phyloP scores from a whole-genome alignment of 2,888 invertebrate genomes.

The Strigamia crassipes region DNA sequence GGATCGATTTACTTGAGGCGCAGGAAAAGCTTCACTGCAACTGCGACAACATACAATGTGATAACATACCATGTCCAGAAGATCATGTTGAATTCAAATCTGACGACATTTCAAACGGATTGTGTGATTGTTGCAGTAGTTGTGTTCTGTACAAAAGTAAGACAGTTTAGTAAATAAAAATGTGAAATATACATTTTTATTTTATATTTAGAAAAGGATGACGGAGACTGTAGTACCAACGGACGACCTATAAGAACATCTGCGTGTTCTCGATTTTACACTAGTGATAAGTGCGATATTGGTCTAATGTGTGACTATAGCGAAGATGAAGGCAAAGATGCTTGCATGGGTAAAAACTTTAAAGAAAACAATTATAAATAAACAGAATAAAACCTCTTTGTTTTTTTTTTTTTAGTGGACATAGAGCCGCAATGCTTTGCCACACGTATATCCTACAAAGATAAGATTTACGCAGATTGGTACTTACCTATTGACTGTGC shows the following conservation, averaged over 20 bases:
- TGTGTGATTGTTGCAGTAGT: background rate
- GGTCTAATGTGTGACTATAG: background rate
- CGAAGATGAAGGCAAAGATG: background rate
- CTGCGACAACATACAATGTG: background rate
- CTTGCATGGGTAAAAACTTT: background rate
- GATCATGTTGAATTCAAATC: background rate
- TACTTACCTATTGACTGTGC: conserved; percentile 63
- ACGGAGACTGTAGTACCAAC: background rate
- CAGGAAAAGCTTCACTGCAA: background rate
- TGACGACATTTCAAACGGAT: background rate
- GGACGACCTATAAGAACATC: background rate
- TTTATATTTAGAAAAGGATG: background rate
- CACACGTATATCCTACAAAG: background rate
- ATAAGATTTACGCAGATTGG: background rate
- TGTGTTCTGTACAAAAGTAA: background rate
- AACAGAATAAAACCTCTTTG: background rate
- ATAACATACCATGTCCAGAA: background rate
- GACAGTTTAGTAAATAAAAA: background rate
- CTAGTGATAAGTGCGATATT: background rate
- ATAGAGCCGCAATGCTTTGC: background rate
- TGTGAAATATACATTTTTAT: background rate
- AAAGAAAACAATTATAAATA: background rate
- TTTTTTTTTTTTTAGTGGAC: background rate
- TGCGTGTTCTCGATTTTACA: background rate
- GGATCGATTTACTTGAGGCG: background rate